phyloP scores from a whole-genome alignment of 1,140 invertebrate species.

The Aradophagus sp. region DNA sequence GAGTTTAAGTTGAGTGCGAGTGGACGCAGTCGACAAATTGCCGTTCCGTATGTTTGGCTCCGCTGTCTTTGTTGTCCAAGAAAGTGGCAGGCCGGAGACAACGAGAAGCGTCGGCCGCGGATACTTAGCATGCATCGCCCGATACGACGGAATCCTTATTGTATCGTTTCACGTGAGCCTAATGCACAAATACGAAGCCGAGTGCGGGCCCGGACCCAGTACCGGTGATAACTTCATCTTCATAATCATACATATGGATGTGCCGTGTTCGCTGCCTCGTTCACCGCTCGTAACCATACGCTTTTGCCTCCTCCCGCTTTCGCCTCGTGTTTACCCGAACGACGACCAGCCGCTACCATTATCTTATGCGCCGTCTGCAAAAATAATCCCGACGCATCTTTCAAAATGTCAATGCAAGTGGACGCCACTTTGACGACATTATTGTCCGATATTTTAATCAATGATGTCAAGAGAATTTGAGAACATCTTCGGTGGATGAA shows the following conservation, averaged over 20 bases:
- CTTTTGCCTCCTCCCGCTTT: constrained; percentile 26
- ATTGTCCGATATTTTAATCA: constrained; percentile 5
- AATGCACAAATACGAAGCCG: constrained; percentile 73
- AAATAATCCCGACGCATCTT: constrained; percentile 23
- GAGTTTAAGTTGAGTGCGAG: background rate
- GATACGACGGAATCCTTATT: constrained; percentile 75
- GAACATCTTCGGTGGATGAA: too few species aligned
- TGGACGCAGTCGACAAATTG: constrained; percentile 33
- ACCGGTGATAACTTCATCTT: constrained; percentile 71
- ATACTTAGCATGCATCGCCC: constrained; percentile 74
- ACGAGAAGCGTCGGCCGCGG: constrained; percentile 50
- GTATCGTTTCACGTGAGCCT: constrained; percentile 75
- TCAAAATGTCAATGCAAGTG: constrained; percentile 1
- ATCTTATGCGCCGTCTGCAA: constrained; percentile 16
- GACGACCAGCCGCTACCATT: constrained; percentile 43
- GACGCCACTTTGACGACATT: constrained; percentile 13
- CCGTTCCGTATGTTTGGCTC: constrained; percentile 37
- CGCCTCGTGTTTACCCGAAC: constrained; percentile 45
- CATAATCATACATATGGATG: constrained; percentile 74
- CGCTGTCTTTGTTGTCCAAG: constrained; percentile 22
- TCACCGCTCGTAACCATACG: constrained; percentile 42
- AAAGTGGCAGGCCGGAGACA: constrained; percentile 44
- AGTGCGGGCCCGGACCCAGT: constrained; percentile 64
- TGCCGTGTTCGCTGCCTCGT: constrained; percentile 50
- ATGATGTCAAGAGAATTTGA: background rate